A percentile compares a stretch with the other conserved stretches of the same genome.
These are phyloP conservation scores for Diadegma fenestrale DNA, from an alignment of 2,888 invertebrate species.

Conservation along the genomic window DNA sequence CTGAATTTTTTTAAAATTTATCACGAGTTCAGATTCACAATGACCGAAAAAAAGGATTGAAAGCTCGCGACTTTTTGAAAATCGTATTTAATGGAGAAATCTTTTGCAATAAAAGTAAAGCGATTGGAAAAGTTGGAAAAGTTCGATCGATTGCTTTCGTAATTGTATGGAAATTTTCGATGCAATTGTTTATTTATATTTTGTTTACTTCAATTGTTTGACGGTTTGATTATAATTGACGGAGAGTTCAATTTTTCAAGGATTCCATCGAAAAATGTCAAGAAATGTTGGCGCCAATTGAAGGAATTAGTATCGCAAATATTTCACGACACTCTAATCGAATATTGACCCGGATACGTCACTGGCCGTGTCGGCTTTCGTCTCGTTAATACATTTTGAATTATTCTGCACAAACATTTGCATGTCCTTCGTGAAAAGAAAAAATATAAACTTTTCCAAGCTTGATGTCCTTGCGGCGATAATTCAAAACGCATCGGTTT, in stretches of 20 bases:
- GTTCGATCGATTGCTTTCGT: not conserved
- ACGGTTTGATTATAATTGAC: too few species aligned
- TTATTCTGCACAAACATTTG: constrained; percentile 9
- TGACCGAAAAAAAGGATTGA: too few species aligned
- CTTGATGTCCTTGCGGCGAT: not conserved
- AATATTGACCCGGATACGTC: constrained; percentile 7
- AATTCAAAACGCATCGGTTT: not conserved
- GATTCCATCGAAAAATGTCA: not conserved
- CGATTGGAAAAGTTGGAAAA: not conserved
- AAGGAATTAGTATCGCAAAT: not conserved
- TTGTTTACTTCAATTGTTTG: not conserved
- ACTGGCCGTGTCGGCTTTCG: not conserved
- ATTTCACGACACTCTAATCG: not conserved
- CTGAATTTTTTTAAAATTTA: not conserved
- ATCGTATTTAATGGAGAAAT: too few species aligned
- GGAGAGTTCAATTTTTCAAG: not conserved
- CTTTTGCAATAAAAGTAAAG: too few species aligned
- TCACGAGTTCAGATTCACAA: too few species aligned
- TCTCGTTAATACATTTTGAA: not conserved
- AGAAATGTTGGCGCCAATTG: not conserved
- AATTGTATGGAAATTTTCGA: too few species aligned
- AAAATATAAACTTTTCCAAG: not conserved
- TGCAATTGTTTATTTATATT: not conserved
- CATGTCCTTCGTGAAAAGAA: not conserved
- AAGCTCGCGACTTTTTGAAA: too few species aligned